These are phyloP conservation scores for Graphium colonna DNA, from an alignment of 2,888 invertebrate species.

Conservation along the genomic window DNA sequence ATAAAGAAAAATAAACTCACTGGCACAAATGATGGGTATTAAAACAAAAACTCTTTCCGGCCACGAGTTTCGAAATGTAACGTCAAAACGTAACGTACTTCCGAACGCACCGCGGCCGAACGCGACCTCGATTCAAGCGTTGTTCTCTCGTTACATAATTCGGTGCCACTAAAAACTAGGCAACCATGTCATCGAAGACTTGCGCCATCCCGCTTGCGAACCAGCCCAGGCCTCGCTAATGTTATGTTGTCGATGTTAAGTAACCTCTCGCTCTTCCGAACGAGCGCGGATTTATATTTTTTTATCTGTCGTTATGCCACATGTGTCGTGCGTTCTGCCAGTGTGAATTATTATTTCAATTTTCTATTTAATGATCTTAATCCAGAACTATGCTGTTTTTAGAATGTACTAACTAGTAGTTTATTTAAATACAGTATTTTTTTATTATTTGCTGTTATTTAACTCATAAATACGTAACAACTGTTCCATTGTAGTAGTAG, in stretches of 20 bases:
- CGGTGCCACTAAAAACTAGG: constrained; percentile 72
- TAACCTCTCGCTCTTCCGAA: constrained; percentile 27
- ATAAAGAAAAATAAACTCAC: background rate
- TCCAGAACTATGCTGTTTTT: no score
- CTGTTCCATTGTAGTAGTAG: no score
- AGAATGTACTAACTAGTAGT: no score
- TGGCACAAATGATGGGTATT: background rate
- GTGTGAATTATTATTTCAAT: background rate
- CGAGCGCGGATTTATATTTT: constrained; percentile 9
- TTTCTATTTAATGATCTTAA: no score
- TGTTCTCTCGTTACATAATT: constrained; percentile 75
- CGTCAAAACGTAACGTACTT: constrained; percentile 50
- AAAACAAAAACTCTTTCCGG: background rate
- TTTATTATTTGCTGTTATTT: no score
- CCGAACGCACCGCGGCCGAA: constrained; percentile 47
- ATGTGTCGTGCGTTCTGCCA: background rate
- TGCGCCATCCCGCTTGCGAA: constrained; percentile 63
- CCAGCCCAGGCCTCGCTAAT: constrained; percentile 32
- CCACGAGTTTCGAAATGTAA: constrained; percentile 17
- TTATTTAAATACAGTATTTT: no score
- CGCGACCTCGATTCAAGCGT: constrained; percentile 71
- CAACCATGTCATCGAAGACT: constrained; percentile 77
- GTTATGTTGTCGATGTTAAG: constrained; percentile 32
- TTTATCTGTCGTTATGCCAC: background rate
- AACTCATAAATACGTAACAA: no score